Evolutionary conservation across 2,113 vertebrate species (phyloP).

Genomic region (Scolopax mira): DNA sequence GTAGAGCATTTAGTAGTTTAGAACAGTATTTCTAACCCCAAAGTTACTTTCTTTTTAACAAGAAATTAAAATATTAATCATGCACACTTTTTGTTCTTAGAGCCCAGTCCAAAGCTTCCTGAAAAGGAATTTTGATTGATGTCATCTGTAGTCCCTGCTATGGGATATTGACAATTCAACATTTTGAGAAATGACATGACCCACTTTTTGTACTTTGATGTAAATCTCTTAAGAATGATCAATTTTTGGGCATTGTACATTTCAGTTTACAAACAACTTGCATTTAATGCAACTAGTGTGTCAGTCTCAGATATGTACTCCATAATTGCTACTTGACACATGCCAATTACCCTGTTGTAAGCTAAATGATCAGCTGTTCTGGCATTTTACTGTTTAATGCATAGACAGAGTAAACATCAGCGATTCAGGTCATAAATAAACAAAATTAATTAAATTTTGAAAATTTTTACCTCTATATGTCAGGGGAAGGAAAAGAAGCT

Average conservation of each 20-base stretch:
- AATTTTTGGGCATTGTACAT: neutral
- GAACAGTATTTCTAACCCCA: neutral
- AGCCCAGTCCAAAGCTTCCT: neutral
- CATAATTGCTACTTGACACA: neutral
- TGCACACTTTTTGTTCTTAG: neutral
- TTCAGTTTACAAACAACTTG: neutral
- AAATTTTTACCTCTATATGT: neutral
- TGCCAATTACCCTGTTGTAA: neutral
- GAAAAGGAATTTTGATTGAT: neutral
- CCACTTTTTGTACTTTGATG: neutral
- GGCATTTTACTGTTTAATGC: neutral
- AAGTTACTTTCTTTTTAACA: neutral
- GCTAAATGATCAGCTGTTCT: neutral
- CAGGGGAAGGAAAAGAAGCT: neutral
- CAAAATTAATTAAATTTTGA: neutral
- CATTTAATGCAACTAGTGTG: neutral
- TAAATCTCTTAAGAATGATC: neutral
- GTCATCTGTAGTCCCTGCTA: neutral
- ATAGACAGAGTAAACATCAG: neutral
- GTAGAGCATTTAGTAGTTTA: neutral
- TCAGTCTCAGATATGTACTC: neutral
- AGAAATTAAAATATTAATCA: neutral
- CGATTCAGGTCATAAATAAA: neutral
- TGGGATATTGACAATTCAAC: neutral
- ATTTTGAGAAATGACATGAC: neutral